Percentiles rank a stretch among this genome's conserved stretches.
Conservation (phyloP, 2,113 vertebrate species). For the Limnothrissa miodon region DNA sequence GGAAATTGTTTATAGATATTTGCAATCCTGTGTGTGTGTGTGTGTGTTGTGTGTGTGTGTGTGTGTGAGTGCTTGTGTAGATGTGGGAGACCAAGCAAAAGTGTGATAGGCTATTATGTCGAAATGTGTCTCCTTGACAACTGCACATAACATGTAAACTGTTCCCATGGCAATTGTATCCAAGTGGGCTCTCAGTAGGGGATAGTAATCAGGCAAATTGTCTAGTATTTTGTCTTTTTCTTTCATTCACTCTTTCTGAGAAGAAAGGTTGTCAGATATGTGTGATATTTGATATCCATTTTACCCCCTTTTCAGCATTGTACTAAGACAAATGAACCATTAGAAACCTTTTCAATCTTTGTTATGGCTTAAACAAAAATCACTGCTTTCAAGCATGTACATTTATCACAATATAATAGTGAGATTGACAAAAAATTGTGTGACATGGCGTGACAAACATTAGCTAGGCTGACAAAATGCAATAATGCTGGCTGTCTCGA, state of each 20-base stretch:
- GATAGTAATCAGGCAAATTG: constrained; percentile 47
- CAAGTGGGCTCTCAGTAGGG: constrained; percentile 49
- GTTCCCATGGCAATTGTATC: constrained; percentile 73
- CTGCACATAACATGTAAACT: constrained; percentile 63
- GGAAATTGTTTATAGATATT: not conserved
- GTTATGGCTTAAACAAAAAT: not conserved
- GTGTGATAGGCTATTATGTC: constrained; percentile 45
- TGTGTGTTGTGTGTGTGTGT: constrained; percentile 14
- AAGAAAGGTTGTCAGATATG: not conserved
- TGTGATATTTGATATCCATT: not conserved
- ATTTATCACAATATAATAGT: not conserved
- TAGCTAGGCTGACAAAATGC: not conserved
- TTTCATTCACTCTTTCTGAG: not conserved
- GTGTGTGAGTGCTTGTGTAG: constrained; percentile 25
- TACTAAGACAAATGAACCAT: not conserved
- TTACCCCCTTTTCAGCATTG: not conserved
- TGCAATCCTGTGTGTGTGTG: not conserved
- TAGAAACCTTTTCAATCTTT: not conserved
- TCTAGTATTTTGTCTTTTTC: not conserved
- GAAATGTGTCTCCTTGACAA: constrained; percentile 68
- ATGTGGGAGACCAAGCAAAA: constrained; percentile 49
- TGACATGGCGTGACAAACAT: not conserved
- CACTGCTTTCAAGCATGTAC: not conserved
- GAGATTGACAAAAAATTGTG: not conserved
- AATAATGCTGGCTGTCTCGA: not conserved